Conservation (phyloP, 2,888 invertebrate species). For the Pheosia tremula region DNA sequence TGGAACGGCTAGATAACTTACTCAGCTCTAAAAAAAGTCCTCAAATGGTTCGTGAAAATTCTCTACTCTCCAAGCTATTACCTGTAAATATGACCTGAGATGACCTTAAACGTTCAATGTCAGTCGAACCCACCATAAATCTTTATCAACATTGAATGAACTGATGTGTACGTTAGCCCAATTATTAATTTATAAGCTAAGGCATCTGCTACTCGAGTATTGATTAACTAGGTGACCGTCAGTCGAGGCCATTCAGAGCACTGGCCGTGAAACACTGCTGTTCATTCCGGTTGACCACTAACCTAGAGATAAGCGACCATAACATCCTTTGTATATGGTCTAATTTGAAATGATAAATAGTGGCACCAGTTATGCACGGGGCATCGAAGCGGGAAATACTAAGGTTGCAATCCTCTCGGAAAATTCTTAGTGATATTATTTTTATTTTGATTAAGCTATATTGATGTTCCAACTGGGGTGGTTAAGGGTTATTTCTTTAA, state of each 20-base stretch:
- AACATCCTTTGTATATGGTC: conserved; percentile 13
- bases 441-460: conserved; percentile 9
- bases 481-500: too few relatives aligned
- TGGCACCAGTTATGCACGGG: conserved; percentile 31
- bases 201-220: conserved; percentile 29
- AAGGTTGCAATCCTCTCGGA: conserved; percentile 56
- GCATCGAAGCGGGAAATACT: conserved; percentile 46
- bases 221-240: conserved; percentile 44
- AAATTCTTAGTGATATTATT: conserved; percentile 49
- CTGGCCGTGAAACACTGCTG: conserved; percentile 54
- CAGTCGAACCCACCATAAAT: not conserved
- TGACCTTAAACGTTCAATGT: too few relatives aligned
- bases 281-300: conserved; percentile 28
- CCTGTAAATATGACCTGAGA: too few relatives aligned
- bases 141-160: not conserved
- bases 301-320: conserved; percentile 32
- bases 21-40: too few relatives aligned
- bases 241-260: conserved; percentile 47
- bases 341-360: conserved; percentile 19
- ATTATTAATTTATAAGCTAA: conserved; percentile 12
- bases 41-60: too few relatives aligned
- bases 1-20: too few relatives aligned
- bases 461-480: not conserved
- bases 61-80: too few relatives aligned
- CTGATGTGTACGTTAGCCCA: conserved; percentile 10